Evolutionary conservation across 30 jellyfish, hydroid and myxozoan species (phyloP), one percentile per base, ranked within the genome.

Genomic region (Aurelia aurita complex sp. Pacific): DNA sequence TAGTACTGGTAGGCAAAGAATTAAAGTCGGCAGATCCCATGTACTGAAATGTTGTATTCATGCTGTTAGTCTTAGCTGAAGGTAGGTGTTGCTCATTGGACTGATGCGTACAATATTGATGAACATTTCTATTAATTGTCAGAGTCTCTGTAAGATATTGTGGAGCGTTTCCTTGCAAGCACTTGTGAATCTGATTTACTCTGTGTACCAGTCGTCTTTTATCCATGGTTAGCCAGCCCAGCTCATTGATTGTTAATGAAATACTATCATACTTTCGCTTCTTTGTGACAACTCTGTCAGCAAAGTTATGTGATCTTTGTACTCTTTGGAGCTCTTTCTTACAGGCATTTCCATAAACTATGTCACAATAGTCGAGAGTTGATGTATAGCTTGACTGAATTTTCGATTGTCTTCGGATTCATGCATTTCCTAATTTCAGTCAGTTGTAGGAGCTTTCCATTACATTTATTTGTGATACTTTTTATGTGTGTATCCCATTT

Each of bases 241-340:
- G n/a, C n/a, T n/a, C n/a, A n/a, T n/a, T n/a, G n/a, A n/a, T n/a
- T n/a, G n/a, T n/a, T n/a, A n/a, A n/a, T n/a, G n/a, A n/a, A n/a
- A n/a, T 80, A 65, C 73, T 80, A 66, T 80, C 81, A 80, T 80
- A 65, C 81, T 80, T 64, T n/a, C n/a, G n/a, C n/a, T 68, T 55
- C 77, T 81, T 81, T 81, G 83, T 69, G 77, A 57, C 78, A 63
- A 80, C 90, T 80, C 90, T 80, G 90, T 81, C 90, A 43, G 90
- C 82, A 67, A 66, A 80, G 82, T 80, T 80, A 81, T 80, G 81
- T 19, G 66, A 80, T 80, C 90, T 66, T 66, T 80, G 90, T 40
- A 80, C 71, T 80, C 77, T 52, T 55, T 81, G 84, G 67, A 53
- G 91, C 83, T 69, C 91, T 81, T 69, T 67, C 91, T 81, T 69